Conservation (phyloP, 2,797 vertebrate genomes). For the Sebastes oblongus region DNA sequence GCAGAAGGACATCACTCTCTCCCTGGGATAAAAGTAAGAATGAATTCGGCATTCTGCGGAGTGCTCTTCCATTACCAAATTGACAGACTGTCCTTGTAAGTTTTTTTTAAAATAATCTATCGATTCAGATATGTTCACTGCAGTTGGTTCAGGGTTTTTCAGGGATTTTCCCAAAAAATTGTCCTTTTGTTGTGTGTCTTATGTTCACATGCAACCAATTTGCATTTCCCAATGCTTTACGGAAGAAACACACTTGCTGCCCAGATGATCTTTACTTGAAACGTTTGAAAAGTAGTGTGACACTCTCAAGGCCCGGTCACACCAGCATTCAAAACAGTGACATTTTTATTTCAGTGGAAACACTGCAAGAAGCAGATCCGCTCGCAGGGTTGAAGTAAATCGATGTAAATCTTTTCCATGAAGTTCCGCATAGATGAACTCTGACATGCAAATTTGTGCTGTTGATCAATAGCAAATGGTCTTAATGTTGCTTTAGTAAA, state of each 20-base stretch:
- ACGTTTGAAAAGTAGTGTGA: not conserved
- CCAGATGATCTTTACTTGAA: not conserved
- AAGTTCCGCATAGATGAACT: not conserved
- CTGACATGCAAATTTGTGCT: not conserved
- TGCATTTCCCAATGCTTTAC: not conserved
- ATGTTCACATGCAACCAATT: not conserved
- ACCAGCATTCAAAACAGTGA: not conserved
- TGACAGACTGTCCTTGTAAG: not conserved
- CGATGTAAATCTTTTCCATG: not conserved
- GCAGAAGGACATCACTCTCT: slow-evolving; percentile 16
- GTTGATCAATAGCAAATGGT: not conserved
- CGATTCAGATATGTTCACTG: not conserved
- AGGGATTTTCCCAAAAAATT: not conserved
- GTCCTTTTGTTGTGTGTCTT: not conserved
- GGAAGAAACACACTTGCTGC: too few species aligned
- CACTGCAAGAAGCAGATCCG: not conserved
- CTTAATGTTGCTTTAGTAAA: too few species aligned
- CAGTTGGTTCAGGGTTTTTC: not conserved
- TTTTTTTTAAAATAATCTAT: not conserved
- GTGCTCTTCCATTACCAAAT: not conserved
- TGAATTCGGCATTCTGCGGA: not conserved
- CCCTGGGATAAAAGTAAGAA: not conserved
- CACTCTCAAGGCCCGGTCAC: not conserved
- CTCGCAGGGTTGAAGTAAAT: not conserved
- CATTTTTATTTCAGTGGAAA: not conserved